Evolutionary conservation across 1,140 invertebrate genomes (phyloP).

Genomic region (Epicauta chinensis): DNA sequence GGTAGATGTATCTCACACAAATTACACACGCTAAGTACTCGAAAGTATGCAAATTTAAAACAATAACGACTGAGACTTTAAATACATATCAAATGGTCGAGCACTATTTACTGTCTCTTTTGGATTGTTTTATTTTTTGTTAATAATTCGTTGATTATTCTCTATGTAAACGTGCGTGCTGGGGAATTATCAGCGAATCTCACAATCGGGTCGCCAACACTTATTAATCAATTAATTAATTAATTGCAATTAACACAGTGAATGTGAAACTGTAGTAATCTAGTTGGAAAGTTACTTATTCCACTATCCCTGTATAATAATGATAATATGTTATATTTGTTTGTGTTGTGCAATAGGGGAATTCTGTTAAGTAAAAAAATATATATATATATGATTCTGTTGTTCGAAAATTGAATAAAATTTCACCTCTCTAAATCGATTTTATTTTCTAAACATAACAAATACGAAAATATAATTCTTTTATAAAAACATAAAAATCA

Average conservation of each 20-base stretch:
- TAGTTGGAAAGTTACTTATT: slow-evolving; percentile 36
- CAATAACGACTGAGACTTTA: too few species aligned
- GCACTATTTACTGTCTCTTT: slow-evolving; percentile 12
- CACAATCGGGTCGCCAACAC: too few species aligned
- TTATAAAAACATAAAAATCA: neutral
- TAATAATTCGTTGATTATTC: slow-evolving; percentile 27
- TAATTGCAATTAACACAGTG: slow-evolving; percentile 23
- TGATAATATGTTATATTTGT: slow-evolving; percentile 33
- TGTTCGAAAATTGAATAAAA: slow-evolving; percentile 39
- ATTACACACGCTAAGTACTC: neutral
- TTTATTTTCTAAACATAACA: slow-evolving; percentile 8
- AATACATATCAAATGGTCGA: too few species aligned
- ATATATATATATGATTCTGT: slow-evolving; percentile 23
- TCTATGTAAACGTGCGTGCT: slow-evolving; percentile 21
- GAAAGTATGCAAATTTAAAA: too few species aligned
- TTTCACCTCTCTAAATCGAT: slow-evolving; percentile 33
- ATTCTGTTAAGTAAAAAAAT: slow-evolving; percentile 5
- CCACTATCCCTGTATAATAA: slow-evolving; percentile 30
- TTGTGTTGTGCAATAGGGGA: slow-evolving; percentile 31
- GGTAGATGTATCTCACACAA: neutral
- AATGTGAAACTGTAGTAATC: slow-evolving; percentile 24
- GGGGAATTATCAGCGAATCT: slow-evolving; percentile 28
- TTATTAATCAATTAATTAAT: too few species aligned
- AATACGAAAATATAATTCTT: neutral
- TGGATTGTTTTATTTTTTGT: slow-evolving; percentile 12